phyloP scores from a whole-genome alignment of 2,888 invertebrate genomes.

The Trichopria drosophilae region DNA sequence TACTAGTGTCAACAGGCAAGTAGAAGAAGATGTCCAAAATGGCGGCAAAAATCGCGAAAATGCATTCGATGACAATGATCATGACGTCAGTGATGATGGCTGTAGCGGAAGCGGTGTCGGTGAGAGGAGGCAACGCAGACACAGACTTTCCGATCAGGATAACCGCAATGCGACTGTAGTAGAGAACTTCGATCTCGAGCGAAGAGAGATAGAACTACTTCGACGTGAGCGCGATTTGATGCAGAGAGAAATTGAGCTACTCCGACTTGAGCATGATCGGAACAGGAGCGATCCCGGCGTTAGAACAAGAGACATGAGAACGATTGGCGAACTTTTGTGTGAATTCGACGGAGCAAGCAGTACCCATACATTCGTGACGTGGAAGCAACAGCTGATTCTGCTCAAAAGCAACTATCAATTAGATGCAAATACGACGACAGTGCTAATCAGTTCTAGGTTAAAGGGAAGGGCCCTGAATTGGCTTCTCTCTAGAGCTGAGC shows the following conservation, averaged over 20 bases:
- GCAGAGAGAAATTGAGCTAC: no score
- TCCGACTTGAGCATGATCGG: no score
- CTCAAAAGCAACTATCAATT: neutral
- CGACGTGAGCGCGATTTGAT: neutral
- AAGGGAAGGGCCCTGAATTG: neutral
- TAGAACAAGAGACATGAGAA: neutral
- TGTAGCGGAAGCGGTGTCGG: no score
- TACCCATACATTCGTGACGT: neutral
- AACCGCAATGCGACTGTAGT: no score
- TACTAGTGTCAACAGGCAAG: no score
- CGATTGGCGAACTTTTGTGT: neutral
- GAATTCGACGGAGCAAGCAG: neutral
- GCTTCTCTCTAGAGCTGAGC: neutral
- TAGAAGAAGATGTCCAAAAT: no score
- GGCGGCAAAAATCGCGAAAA: no score
- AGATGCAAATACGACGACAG: neutral
- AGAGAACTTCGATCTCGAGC: neutral
- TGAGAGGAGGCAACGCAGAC: no score
- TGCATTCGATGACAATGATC: no score
- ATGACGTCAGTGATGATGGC: no score
- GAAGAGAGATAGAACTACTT: neutral
- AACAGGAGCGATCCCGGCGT: no score
- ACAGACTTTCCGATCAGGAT: no score
- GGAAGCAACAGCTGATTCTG: constrained; percentile 1
- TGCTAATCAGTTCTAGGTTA: neutral